Conservation (phyloP, 2,113 vertebrate genomes). For the Garra rufa region DNA sequence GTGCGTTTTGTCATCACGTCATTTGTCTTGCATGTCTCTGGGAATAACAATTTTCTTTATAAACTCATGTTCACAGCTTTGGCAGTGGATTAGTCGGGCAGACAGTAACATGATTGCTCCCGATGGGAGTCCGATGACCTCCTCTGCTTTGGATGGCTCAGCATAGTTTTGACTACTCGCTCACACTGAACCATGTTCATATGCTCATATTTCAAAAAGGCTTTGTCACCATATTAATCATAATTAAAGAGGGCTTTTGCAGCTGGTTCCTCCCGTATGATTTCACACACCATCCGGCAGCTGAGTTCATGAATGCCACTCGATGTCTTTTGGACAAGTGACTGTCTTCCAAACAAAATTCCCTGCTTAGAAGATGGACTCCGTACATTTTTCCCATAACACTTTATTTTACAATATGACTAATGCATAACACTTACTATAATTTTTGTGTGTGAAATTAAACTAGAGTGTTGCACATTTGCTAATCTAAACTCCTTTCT, state of each 20-base stretch:
- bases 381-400: neutral
- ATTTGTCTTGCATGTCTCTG: conserved; percentile 69
- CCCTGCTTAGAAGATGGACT: neutral
- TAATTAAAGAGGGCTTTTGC: conserved; percentile 40
- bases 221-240: conserved; percentile 47
- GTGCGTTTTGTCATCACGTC: conserved; percentile 71
- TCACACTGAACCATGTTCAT: conserved; percentile 69
- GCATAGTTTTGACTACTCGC: conserved; percentile 77
- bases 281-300: neutral
- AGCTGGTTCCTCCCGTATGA: neutral
- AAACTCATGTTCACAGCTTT: conserved; percentile 76
- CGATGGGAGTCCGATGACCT: conserved; percentile 59
- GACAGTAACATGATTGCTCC: conserved; percentile 67
- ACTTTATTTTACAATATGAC: neutral
- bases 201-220: conserved; percentile 58
- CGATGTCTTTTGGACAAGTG: neutral
- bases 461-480: neutral
- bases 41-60: conserved; percentile 59
- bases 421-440: neutral
- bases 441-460: neutral
- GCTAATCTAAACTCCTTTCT: neutral
- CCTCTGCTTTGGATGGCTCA: conserved; percentile 48
- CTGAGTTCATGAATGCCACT: conserved; percentile 1
- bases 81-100: conserved; percentile 73
- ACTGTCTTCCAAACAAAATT: neutral